Base-by-base conservation (phyloP, 2,797 vertebrate genomes). In the Okamejei kenojei region DNA sequence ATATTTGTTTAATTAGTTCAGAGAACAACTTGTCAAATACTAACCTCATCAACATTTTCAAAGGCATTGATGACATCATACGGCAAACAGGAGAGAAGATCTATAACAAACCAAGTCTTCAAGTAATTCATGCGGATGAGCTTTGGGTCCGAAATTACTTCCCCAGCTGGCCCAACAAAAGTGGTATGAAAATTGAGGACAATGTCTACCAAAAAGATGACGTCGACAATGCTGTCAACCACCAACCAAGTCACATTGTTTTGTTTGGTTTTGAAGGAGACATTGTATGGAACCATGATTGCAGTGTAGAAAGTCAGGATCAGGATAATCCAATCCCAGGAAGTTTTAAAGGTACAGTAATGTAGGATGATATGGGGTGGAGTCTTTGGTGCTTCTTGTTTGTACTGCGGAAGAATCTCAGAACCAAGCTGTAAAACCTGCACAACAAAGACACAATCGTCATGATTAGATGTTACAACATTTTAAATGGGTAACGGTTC, bases 31-130 rank as follows among this genome's bases (percentile, higher is more conserved):
- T 93, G 94, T 94, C 94, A 23, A 54, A 93, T 94, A 97, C 98
- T 98, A 95, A 99, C 99, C 98, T 99, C 99, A 94, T 99, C 99
- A 2, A 99, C 98, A 13, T 99, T 99, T 96, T 99, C 99, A 94
- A 99, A 99, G 81, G 99, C 99, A 94, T 99, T 99, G 97, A 99
- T 99, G 97, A 99, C 98, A 81, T 99, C 99, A 79, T 99, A 99
- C 0, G 99, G 99, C 96, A 99, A 96, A 94, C 99, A 99, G 93
- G 99, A 99, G 93, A 99, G 97, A 94, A 99, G 97, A 95, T 99
- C 99, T 2, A 99, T 99, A 93, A 99, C 98, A 94, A 99, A 99
- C 99, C 99, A 99, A 0, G 99, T 99, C 97, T 99, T 99, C 97
- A 99, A 94, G 96, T 99, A 99, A 96, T 99, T 99, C 98, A 99